Base-by-base conservation (phyloP, 1,140 invertebrate genomes). In the Drosophila biarmipes region DNA sequence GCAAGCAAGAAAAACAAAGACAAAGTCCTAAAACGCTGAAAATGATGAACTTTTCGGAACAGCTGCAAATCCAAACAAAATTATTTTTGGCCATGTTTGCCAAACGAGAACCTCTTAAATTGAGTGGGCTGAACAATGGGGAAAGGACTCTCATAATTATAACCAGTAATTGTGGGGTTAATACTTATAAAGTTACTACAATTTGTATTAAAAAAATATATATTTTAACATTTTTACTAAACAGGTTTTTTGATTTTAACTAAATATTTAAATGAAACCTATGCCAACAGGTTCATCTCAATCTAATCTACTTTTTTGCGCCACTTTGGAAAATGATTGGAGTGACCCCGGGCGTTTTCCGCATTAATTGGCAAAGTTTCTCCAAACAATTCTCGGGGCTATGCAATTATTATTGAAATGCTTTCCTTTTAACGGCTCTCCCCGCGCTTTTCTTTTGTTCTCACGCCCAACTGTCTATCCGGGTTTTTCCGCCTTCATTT, bases 331-430 rank as follows among this genome's bases (percentile, higher is more conserved):
- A 43, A 43, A 21, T 4, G 21, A 35, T 31, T 51, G 35, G 42
- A 37, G 31, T 53, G 49, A 40, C 46, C 49, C 37, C 24, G 24
- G 56, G 43, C 45, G 15, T 17, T 53, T 52, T 63, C 43, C 51
- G 52, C 55, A 79, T 72, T 80, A 79, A 76, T 61, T 68, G 78
- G 58, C 59, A 81, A 82, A 82, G 55, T 82, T 80, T 66, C 29
- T 49, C 35, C 14, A 43, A 61, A 62, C 52, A 77, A 35, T 56
- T 68, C 73, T 68, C 68, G 17, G 46, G 68, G 78, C 74, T 45
- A 69, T 49, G 52, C 63, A 69, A 71, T 78, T 82, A 81, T 77
- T 77, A 68, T 59, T 58, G 61, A 63, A 69, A 48, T 74, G 77
- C 38, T 66, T 57, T 53, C 38, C 53, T 43, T 24, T 38, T 37